Evolutionary conservation across 1,140 invertebrate species (phyloP).

Genomic region (Caenorhabditis inopinata): DNA sequence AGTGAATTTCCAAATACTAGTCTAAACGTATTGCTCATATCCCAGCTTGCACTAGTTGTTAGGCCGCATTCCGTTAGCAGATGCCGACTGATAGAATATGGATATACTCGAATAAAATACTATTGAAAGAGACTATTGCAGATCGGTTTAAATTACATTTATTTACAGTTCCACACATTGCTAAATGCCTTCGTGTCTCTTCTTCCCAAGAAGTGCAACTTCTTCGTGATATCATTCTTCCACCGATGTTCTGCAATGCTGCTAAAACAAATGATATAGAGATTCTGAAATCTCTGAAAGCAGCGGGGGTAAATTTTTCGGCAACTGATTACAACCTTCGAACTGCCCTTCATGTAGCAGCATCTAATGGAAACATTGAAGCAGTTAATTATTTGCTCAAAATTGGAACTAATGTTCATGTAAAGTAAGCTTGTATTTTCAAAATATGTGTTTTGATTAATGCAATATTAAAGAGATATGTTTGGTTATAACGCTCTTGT

Average conservation of each 20-base stretch:
- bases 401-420: slow-evolving; percentile 82
- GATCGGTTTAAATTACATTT: no score
- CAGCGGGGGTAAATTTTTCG: slow-evolving; percentile 75
- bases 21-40: no score
- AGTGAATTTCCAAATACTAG: slow-evolving; percentile 69
- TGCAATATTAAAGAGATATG: slow-evolving; percentile 56
- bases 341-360: slow-evolving; percentile 80
- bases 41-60: no score
- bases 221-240: slow-evolving; percentile 76
- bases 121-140: no score
- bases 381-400: slow-evolving; percentile 77
- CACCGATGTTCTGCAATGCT: slow-evolving; percentile 77
- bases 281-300: slow-evolving; percentile 68
- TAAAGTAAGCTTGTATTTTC: slow-evolving; percentile 46
- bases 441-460: background rate
- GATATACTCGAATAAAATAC: no score
- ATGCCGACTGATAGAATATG: no score
- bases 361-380: slow-evolving; percentile 73
- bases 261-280: slow-evolving; percentile 73
- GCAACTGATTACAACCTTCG: slow-evolving; percentile 77
- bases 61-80: no score
- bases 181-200: slow-evolving; percentile 72
- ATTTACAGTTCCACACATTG: slow-evolving; percentile 59
- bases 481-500: slow-evolving; percentile 61
- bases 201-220: slow-evolving; percentile 74